A percentile compares a stretch with the other conserved stretches of the same genome.
Evolutionary conservation across 2,113 vertebrate genomes (phyloP).

Genomic region (Bungarus multicinctus): DNA sequence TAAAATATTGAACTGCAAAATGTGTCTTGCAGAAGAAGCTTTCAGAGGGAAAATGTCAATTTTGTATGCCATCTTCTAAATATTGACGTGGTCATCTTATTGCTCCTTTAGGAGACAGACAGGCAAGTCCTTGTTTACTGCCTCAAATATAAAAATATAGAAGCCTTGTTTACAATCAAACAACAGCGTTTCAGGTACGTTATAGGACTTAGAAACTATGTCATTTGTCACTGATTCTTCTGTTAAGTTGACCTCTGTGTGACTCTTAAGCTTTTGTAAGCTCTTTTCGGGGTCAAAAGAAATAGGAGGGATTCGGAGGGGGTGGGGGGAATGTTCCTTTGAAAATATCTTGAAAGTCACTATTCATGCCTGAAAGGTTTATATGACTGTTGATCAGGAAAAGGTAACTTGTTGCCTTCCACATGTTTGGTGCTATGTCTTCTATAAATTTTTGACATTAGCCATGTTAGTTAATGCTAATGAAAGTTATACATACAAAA

Average conservation of each 20-base stretch:
- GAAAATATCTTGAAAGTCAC: not conserved
- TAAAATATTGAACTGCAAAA: not conserved
- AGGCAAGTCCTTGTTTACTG: not conserved
- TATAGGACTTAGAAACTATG: not conserved
- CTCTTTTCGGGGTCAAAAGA: not conserved
- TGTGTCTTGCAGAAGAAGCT: not conserved
- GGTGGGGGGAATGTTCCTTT: not conserved
- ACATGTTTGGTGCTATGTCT: not conserved
- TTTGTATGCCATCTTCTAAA: not conserved
- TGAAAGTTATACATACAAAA: not conserved
- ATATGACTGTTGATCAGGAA: not conserved
- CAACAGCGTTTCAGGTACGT: not conserved
- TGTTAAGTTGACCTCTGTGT: not conserved
- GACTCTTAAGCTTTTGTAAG: not conserved
- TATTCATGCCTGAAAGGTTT: not conserved
- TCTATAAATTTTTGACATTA: not conserved
- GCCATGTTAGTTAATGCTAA: not conserved
- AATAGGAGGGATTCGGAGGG: not conserved
- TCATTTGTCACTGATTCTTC: not conserved
- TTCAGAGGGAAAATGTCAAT: not conserved
- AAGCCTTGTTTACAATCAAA: not conserved
- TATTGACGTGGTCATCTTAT: not conserved
- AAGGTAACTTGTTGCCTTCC: not conserved
- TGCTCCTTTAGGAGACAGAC: slow-evolving; percentile 10
- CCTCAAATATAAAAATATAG: not conserved